Evolutionary conservation across 2,888 invertebrate species (phyloP).

Genomic region (Tyria jacobaeae): DNA sequence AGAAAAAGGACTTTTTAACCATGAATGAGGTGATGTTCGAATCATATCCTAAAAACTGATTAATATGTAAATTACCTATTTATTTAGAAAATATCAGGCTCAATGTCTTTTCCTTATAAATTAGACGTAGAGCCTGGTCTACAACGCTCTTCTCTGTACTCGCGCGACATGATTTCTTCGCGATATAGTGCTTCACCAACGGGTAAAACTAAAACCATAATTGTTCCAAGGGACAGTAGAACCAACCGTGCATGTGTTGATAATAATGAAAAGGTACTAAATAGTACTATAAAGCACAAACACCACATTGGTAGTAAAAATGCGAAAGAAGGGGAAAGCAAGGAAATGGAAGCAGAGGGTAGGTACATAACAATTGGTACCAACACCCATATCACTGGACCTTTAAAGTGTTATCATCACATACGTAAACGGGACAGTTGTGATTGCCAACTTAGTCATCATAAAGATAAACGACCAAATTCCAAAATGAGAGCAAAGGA

Average conservation of each 20-base stretch:
- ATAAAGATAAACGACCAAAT: conserved; percentile 26
- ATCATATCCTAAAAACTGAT: background rate
- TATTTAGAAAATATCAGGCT: conserved; percentile 14
- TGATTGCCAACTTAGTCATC: conserved; percentile 54
- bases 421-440: conserved; percentile 57
- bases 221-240: conserved; percentile 5
- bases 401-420: conserved; percentile 59
- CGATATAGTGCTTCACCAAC: background rate
- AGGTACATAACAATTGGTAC: conserved; percentile 52
- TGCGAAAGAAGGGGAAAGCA: conserved; percentile 50
- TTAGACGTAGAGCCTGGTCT: conserved; percentile 64
- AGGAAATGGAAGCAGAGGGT: conserved; percentile 52
- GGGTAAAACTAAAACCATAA: conserved; percentile 6
- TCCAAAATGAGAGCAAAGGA: conserved; percentile 49
- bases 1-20: background rate
- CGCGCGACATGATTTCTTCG: background rate
- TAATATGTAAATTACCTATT: conserved; percentile 10
- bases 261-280: conserved; percentile 56
- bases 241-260: conserved; percentile 29
- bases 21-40: background rate
- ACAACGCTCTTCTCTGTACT: conserved; percentile 33
- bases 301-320: conserved; percentile 37
- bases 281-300: conserved; percentile 52
- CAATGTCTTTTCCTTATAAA: conserved; percentile 69
- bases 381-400: conserved; percentile 64